Base-by-base conservation (phyloP, 2,113 vertebrate genomes). In the Ctenodactylus gundi region DNA sequence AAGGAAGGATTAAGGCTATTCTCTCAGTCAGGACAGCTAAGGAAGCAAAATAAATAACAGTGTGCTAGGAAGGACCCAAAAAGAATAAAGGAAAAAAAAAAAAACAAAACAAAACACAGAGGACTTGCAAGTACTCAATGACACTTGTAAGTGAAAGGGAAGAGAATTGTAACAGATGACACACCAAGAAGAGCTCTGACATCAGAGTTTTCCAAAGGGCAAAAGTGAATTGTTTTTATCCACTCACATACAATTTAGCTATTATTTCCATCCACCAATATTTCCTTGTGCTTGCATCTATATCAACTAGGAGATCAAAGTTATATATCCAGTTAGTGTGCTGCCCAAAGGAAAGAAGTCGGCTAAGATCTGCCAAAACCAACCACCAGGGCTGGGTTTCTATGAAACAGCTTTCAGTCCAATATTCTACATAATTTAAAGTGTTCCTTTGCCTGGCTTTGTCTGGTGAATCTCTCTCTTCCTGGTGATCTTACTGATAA, bases 41-140 rank as follows among this genome's bases (percentile, higher is more conserved):
- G 75, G 53, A 95, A 92, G 62, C 46, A 93, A 89, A 20, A 85
- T 34, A 88, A 73, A 55, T 18, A 96, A 85, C 31, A 86, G 44
- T 25, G 55, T 53, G 31, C 31, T 55, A 76, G 20, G 31, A 67
- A 90, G 65, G 78, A 73, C 5, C 1, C 36, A 73, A 65, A 85
- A 91, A 91, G 57, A 86, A 12, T 27, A 83, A 72, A 39, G 73
- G 25, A 49, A 75, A 84, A 83, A 90, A 49, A 64, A 46, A n/a
- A n/a, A n/a, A n/a, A n/a, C n/a, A n/a, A 9, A 85, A 55, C 29
- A 20, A 72, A 0, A 7, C 27, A 34, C 3, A 27, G 4, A 17
- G 44, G 46, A 58, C 73, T 46, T 68, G 39, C 3, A 53, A 81
- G 72, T 3, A 1, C 31, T 77, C 76, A 1, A 0, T 57, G 68